Conservation (phyloP, 2,888 invertebrate genomes). For the Drosophila fulvimacula region DNA sequence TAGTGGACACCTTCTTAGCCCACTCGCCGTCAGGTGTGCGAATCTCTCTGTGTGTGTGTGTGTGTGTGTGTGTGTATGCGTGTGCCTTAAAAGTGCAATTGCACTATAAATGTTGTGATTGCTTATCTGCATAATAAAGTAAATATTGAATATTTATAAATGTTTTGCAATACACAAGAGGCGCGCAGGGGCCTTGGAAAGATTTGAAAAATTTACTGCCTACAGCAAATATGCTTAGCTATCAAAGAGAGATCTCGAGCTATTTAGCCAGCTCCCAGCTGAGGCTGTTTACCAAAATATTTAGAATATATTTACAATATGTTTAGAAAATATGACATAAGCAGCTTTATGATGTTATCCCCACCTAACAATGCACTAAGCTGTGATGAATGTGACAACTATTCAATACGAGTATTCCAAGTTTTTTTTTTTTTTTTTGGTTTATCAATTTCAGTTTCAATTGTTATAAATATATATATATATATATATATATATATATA, state of each 20-base stretch:
- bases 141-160: slow-evolving; percentile 44
- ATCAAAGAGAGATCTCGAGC: slow-evolving; percentile 13
- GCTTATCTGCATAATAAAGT: slow-evolving; percentile 41
- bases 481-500: not conserved
- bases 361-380: slow-evolving; percentile 19
- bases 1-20: slow-evolving; percentile 7
- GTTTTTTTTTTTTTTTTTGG: not conserved
- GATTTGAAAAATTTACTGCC: slow-evolving; percentile 16
- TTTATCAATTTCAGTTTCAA: slow-evolving; percentile 12
- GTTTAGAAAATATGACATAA: slow-evolving; percentile 31
- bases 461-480: not conserved
- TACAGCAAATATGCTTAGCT: slow-evolving; percentile 3
- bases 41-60: no score
- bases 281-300: slow-evolving; percentile 27
- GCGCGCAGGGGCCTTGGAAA: slow-evolving; percentile 8
- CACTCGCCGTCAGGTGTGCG: not conserved
- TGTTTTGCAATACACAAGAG: slow-evolving; percentile 11
- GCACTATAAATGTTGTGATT: slow-evolving; percentile 50
- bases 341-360: slow-evolving; percentile 22
- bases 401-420: slow-evolving; percentile 3
- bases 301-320: slow-evolving; percentile 32
- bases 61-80: slow-evolving; percentile 1
- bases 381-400: slow-evolving; percentile 11
- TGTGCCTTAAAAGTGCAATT: slow-evolving; percentile 25
- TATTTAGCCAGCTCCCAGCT: slow-evolving; percentile 7